Conservation (phyloP, 2,888 invertebrate species). For the Epirrita christyi region DNA sequence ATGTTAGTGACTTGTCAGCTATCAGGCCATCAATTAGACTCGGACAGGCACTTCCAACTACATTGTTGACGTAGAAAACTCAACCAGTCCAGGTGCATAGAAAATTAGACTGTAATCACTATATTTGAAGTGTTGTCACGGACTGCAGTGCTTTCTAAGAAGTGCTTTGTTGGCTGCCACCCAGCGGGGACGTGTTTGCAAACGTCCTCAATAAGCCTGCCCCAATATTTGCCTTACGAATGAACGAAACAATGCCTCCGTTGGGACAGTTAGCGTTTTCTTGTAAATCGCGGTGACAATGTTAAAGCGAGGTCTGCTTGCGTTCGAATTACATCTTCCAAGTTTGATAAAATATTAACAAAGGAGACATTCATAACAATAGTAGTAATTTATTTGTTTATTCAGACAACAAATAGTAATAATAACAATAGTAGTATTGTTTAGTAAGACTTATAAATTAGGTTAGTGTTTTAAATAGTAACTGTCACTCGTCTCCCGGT, state of each 20-base stretch:
- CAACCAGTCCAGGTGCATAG: slow-evolving; percentile 76
- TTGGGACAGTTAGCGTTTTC: slow-evolving; percentile 77
- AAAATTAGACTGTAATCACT: slow-evolving; percentile 82
- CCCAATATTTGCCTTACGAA: slow-evolving; percentile 81
- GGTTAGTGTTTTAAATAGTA: no score
- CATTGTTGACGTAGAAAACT: slow-evolving; percentile 71
- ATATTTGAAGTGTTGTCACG: slow-evolving; percentile 81
- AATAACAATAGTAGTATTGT: no score
- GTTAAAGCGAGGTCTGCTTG: slow-evolving; percentile 50
- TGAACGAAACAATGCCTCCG: slow-evolving; percentile 79
- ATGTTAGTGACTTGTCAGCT: slow-evolving; percentile 60
- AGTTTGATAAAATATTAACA: not conserved
- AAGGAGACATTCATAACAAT: no score
- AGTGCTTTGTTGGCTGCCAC: slow-evolving; percentile 76
- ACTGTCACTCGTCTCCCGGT: no score
- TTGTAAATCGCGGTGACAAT: slow-evolving; percentile 61
- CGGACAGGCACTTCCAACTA: slow-evolving; percentile 64
- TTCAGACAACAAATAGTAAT: no score
- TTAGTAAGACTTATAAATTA: no score
- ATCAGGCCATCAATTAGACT: slow-evolving; percentile 60
- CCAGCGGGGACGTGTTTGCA: slow-evolving; percentile 80
- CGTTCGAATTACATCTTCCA: slow-evolving; percentile 22
- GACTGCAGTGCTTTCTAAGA: slow-evolving; percentile 60
- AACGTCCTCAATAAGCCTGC: slow-evolving; percentile 73
- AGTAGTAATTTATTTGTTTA: no score